phyloP scores from a whole-genome alignment of 2,113 vertebrate species.

The Leucopternis melanops region DNA sequence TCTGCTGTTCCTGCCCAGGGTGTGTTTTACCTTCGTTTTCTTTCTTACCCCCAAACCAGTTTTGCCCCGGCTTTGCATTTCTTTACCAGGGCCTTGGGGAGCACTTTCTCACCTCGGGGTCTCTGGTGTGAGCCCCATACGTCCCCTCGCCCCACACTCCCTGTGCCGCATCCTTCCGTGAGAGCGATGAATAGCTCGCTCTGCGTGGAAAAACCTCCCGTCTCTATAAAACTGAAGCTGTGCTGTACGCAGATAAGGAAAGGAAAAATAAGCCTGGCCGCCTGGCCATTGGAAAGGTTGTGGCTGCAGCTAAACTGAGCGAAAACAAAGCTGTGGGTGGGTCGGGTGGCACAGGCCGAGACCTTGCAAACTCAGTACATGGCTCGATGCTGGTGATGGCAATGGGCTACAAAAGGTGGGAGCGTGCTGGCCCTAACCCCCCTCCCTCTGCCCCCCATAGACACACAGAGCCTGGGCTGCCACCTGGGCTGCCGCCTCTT shows the following conservation, averaged over 20 bases:
- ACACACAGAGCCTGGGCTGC: slow-evolving; percentile 64
- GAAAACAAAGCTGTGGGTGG: not conserved
- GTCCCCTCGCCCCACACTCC: fast-evolving
- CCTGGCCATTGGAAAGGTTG: fast-evolving
- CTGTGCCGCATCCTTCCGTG: fast-evolving
- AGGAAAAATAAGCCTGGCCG: not conserved
- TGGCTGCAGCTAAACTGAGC: fast-evolving
- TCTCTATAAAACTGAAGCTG: fast-evolving
- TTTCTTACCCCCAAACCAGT: not conserved
- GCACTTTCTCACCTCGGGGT: not conserved
- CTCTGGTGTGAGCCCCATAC: fast-evolving
- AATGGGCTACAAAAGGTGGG: not conserved
- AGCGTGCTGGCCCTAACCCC: not conserved
- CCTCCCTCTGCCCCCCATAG: not conserved
- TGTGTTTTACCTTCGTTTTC: not conserved
- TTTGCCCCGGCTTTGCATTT: not conserved
- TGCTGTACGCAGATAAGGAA: not conserved
- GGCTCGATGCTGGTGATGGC: not conserved
- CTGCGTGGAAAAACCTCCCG: fast-evolving
- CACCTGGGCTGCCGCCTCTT: slow-evolving; percentile 62
- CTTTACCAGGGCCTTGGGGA: not conserved
- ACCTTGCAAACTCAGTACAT: fast-evolving
- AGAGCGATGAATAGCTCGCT: no score
- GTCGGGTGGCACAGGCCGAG: fast-evolving
- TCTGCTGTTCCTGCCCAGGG: fast-evolving